Conservation (phyloP, 2,888 invertebrate species). For the Meteorus cinctellus region DNA sequence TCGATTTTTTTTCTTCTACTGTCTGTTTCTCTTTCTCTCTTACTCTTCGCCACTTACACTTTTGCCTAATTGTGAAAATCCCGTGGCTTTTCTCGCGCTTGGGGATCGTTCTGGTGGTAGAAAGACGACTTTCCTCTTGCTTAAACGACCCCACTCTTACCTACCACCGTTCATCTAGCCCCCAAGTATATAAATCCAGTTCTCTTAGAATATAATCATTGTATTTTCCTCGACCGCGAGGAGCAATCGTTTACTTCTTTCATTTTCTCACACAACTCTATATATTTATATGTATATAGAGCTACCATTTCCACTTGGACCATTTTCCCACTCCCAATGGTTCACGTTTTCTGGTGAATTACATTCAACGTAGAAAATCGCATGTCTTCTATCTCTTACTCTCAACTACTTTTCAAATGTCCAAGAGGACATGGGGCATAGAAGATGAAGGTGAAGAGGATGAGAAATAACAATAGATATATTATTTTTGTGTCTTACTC, state of each 20-base stretch:
- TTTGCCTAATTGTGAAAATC: conserved; percentile 69
- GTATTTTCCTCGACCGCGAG: conserved; percentile 36
- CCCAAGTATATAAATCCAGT: conserved; percentile 26
- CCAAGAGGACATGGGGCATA: conserved; percentile 1
- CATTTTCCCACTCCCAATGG: not conserved
- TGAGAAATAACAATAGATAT: not conserved
- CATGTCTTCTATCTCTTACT: conserved; percentile 18
- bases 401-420: not conserved
- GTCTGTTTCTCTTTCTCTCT: conserved; percentile 32
- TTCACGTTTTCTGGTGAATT: conserved; percentile 34
- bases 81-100: conserved; percentile 46
- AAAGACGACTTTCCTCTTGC: conserved; percentile 23
- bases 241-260: conserved; percentile 34
- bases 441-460: not conserved
- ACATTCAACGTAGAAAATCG: conserved; percentile 42
- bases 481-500: conserved; percentile 27
- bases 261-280: conserved; percentile 38
- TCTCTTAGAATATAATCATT: not conserved
- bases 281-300: conserved; percentile 35
- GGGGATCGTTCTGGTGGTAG: not conserved
- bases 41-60: conserved; percentile 59
- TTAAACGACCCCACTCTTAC: not conserved
- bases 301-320: conserved; percentile 37
- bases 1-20: conserved; percentile 40
- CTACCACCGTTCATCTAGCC: conserved; percentile 1